A percentile compares a stretch with the other conserved stretches of the same genome.
Conservation (phyloP, 2,113 vertebrate genomes). For the Aspidoscelis tigris region DNA sequence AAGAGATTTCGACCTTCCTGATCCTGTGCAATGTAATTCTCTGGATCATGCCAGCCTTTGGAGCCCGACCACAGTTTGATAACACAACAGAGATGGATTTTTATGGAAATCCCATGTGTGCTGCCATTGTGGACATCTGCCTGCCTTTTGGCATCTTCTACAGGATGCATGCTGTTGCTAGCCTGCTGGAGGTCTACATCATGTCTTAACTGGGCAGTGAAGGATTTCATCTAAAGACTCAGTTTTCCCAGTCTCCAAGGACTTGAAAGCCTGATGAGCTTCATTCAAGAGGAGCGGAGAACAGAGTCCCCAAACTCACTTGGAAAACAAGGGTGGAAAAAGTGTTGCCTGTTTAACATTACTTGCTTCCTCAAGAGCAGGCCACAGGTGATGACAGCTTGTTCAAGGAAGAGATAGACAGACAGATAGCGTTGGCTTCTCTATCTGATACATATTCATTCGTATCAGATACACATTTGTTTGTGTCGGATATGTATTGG, state of each 20-base stretch:
- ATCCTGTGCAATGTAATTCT: slow-evolving; percentile 89
- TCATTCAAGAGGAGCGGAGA: neutral
- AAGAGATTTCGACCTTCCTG: slow-evolving; percentile 89
- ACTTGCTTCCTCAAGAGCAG: too few relatives aligned
- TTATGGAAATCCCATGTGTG: slow-evolving; percentile 86
- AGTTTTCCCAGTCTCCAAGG: slow-evolving; percentile 11
- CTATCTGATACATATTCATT: too few relatives aligned
- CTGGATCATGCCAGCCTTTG: slow-evolving; percentile 96
- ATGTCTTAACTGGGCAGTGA: slow-evolving; percentile 77
- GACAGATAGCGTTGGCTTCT: too few relatives aligned
- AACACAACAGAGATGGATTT: slow-evolving; percentile 82
- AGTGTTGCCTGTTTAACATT: too few relatives aligned
- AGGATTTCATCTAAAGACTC: slow-evolving; percentile 39
- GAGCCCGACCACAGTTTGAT: slow-evolving; percentile 93
- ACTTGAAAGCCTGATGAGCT: neutral
- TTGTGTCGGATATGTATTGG: too few relatives aligned
- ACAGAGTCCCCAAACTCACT: too few relatives aligned
- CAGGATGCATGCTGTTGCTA: slow-evolving; percentile 95
- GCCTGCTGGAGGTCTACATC: slow-evolving; percentile 91
- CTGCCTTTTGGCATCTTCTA: slow-evolving; percentile 97
- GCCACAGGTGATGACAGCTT: too few relatives aligned
- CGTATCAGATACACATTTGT: too few relatives aligned
- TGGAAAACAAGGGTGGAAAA: too few relatives aligned
- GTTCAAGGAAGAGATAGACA: too few relatives aligned
- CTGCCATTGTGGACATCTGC: slow-evolving; percentile 89